A percentile compares a stretch with the other conserved stretches of the same genome.
Conservation (phyloP, 2,113 vertebrate species). For the Cyanoderma ruficeps region DNA sequence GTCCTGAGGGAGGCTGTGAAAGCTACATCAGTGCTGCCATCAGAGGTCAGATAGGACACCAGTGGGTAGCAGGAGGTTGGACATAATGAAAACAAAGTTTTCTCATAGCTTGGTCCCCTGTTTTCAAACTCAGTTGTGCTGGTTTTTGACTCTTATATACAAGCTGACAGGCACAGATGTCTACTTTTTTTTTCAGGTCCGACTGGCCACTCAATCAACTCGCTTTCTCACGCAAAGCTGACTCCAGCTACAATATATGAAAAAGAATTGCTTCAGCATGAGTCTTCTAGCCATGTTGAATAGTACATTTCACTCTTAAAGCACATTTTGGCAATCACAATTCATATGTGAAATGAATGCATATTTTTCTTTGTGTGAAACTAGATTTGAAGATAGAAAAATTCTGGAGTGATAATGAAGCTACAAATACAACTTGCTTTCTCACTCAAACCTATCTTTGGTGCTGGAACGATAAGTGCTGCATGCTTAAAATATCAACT, state of each 20-base stretch:
- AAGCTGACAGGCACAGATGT: not conserved
- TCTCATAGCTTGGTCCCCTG: not conserved
- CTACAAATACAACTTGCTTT: not conserved
- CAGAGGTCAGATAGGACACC: not conserved
- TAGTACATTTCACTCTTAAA: not conserved
- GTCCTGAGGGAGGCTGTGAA: slow-evolving; percentile 8
- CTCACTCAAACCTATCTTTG: slow-evolving; percentile 21
- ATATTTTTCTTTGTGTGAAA: slow-evolving; percentile 17
- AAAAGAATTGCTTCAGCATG: not conserved
- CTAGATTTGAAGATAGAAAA: not conserved
- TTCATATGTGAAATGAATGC: not conserved
- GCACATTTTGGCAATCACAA: not conserved
- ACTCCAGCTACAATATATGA: not conserved
- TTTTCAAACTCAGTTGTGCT: not conserved
- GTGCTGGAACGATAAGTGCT: not conserved
- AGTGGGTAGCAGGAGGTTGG: not conserved
- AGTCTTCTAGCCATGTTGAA: not conserved
- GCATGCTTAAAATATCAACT: not conserved
- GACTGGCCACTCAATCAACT: not conserved
- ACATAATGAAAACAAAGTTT: not conserved
- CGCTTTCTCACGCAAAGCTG: not conserved
- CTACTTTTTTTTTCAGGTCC: not conserved
- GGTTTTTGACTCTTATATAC: not conserved
- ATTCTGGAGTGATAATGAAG: slow-evolving; percentile 13
- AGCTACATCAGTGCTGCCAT: not conserved